Base-by-base conservation (phyloP, 2,888 invertebrate genomes). In the Trachelus iudaicus region DNA sequence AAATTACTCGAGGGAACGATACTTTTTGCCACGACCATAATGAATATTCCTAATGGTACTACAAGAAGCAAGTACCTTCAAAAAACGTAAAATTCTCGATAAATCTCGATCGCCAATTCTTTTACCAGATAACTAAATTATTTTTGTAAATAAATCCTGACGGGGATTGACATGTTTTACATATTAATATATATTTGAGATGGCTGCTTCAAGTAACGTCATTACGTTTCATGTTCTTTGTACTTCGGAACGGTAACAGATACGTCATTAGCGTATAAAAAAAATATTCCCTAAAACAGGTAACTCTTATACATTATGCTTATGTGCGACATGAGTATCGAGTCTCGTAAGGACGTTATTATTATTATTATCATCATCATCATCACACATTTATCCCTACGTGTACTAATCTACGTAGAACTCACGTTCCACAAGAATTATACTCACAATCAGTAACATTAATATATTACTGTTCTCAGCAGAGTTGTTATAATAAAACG, bases 401-500 rank as follows among this genome's bases (percentile, higher is more conserved):
- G 3, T 76, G 12, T 34, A 73, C 31, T 40, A 23, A 40, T 56
- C 69, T 78, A 76, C 56, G 33, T 76, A 75, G 12, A 73, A 76
- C 4, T 79, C 81, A 69, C 34, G 75, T 68, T 69, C 78, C 82
- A 77, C 75, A 83, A 84, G 80, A 85, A 86, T 86, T 85, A 86
- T 85, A 85, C 84, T 85, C 85, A 73, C 82, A 82, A 77, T 73
- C 76, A 77, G 78, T 78, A 77, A 73, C 76, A 56, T 69, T 69
- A 56, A 81, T 81, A 81, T 83, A 81, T 82, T 82, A 79, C 75
- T 81, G 84, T 76, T 83, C 78, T 79, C 80, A 80, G 81, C 82
- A 78, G 76, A 81, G 80, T 85, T 85, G 83, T 85, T 83, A 84
- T 79, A 87, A 87, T 86, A 88, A 88, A 87, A 84, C 56, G 80